Percentiles rank a stretch among this genome's conserved stretches.
Conservation (phyloP, 2,113 vertebrate species). For the Scatophagus argus region DNA sequence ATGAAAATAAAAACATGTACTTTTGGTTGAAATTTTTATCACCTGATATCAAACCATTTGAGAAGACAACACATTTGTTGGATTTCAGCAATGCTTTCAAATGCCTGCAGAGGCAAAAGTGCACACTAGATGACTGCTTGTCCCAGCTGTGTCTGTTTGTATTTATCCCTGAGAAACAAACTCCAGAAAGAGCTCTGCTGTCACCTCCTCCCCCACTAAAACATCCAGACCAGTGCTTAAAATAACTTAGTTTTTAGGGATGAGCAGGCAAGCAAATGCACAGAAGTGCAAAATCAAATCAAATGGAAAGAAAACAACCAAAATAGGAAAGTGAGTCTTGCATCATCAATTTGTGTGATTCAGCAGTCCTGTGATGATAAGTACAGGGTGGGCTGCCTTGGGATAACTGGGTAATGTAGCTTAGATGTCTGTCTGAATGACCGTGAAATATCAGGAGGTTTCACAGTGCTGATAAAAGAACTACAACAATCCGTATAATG, state of each 20-base stretch:
- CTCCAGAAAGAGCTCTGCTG: constrained; percentile 1
- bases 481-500: background rate
- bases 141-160: constrained; percentile 56
- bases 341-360: constrained; percentile 48
- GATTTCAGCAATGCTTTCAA: constrained; percentile 1
- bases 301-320: constrained; percentile 20
- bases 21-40: background rate
- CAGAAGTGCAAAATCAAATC: constrained; percentile 44
- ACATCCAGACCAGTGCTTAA: constrained; percentile 41
- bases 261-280: constrained; percentile 15
- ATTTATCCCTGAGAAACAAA: constrained; percentile 33
- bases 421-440: constrained; percentile 26
- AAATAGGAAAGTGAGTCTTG: constrained; percentile 30
- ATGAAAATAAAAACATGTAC: background rate
- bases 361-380: constrained; percentile 29
- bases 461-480: constrained; percentile 20
- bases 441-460: constrained; percentile 17
- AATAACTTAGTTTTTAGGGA: constrained; percentile 48
- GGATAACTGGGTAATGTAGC: constrained; percentile 14
- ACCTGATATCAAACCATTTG: background rate
- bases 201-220: constrained; percentile 19
- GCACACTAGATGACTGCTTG: constrained; percentile 24
- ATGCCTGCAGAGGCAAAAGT: constrained; percentile 33
- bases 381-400: constrained; percentile 5
- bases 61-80: constrained; percentile 17